These are phyloP conservation scores for Bubo scandiacus DNA, from an alignment of 2,113 vertebrate species.

Conservation along the genomic window DNA sequence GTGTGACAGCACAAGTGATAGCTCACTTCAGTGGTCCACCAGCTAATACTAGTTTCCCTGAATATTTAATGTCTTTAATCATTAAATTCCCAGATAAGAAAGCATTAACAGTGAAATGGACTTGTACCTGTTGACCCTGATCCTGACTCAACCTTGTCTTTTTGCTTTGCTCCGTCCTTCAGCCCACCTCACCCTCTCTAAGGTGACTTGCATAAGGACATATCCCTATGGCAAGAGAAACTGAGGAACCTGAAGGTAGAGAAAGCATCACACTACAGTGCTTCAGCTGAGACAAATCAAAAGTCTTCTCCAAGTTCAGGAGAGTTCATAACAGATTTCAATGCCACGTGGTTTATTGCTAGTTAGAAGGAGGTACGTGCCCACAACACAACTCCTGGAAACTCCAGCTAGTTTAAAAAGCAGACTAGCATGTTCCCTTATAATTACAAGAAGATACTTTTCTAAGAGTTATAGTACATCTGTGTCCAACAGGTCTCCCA, in stretches of 20 bases:
- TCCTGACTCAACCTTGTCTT: neutral
- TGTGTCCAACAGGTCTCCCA: neutral
- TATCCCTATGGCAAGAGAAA: neutral
- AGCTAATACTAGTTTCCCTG: neutral
- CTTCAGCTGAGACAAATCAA: neutral
- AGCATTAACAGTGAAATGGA: neutral
- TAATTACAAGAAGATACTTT: neutral
- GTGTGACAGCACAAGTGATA: neutral
- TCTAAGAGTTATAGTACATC: neutral
- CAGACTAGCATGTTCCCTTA: neutral
- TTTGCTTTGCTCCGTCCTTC: neutral
- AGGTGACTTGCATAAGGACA: neutral
- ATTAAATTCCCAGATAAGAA: neutral
- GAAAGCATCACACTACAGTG: neutral
- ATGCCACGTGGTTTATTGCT: neutral
- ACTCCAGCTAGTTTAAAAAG: neutral
- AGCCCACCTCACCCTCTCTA: neutral
- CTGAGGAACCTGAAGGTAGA: neutral
- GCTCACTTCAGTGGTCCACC: neutral
- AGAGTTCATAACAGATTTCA: neutral
- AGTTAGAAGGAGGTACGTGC: neutral
- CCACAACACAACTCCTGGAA: neutral
- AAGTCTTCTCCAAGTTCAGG: neutral
- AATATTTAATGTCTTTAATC: neutral
- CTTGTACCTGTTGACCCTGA: neutral